Conservation (phyloP, 2,888 invertebrate genomes). For the Oscheius sp. region DNA sequence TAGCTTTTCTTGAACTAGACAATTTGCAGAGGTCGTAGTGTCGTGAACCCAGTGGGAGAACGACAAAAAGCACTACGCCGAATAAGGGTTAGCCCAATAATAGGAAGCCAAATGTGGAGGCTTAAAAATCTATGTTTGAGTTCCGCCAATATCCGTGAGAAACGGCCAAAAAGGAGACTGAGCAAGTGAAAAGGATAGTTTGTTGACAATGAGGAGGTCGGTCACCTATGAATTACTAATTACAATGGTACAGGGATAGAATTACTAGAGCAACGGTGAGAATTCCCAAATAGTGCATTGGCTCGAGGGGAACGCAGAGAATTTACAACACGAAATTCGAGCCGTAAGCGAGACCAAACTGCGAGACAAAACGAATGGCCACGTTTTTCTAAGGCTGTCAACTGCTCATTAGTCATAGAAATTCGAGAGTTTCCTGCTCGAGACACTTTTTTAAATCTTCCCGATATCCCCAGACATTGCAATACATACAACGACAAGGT, state of each 20-base stretch:
- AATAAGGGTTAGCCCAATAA: constrained; percentile 13
- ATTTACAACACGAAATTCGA: constrained; percentile 37
- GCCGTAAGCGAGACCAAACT: constrained; percentile 33
- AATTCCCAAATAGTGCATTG: constrained; percentile 27
- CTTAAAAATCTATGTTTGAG: constrained; percentile 32
- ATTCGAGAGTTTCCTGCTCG: constrained; percentile 14
- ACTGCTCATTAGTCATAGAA: constrained; percentile 33
- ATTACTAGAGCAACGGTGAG: constrained; percentile 25
- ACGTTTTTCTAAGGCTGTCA: constrained; percentile 29
- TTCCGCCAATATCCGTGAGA: constrained; percentile 28
- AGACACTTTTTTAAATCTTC: background rate
- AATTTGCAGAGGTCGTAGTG: too few species aligned
- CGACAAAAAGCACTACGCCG: constrained; percentile 12
- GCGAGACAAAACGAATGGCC: constrained; percentile 30
- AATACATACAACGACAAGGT: too few species aligned
- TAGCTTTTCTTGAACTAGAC: too few species aligned
- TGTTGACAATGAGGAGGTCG: constrained; percentile 15
- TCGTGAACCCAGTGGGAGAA: background rate
- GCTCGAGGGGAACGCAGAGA: constrained; percentile 26
- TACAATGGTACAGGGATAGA: constrained; percentile 14
- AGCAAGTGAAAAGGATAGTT: background rate
- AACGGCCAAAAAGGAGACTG: background rate
- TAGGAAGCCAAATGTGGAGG: constrained; percentile 20
- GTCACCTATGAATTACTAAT: constrained; percentile 30
- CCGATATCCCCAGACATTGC: too few species aligned